Evolutionary conservation across 2,888 invertebrate genomes (phyloP), one percentile per base, ranked within the genome.

Genomic region (Ormyrus thymus): DNA sequence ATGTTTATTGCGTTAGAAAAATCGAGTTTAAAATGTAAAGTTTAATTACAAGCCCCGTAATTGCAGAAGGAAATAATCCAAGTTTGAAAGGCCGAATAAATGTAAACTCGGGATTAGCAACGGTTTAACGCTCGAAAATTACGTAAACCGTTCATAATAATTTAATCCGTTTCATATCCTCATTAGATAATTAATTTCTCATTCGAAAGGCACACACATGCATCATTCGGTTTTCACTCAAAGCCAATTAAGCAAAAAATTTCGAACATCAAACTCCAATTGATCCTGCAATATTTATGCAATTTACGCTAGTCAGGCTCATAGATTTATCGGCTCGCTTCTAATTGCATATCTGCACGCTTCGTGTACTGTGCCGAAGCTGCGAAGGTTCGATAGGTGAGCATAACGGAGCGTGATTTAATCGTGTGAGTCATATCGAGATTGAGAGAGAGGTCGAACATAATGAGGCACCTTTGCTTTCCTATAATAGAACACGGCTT

Each of bases 401-500:
- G 29, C 29, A 29, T 50, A 69, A 51, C 71, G 61, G 53, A 6
- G 56, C 58, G 59, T 51, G 59, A 71, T 62, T 69, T 69, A 76
- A 69, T 76, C 61, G 48, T 59, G 29, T 29, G 69, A 62, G 45
- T 76, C 69, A 56, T n/a, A 53, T 62, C 62, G 76, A 46, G 75
- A 66, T 75, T 55, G 70, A 50, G 29, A 29, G 59, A 48, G 75
- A 62, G 62, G 53, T 45, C 76, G 55, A 43, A 69, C 48, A 69
- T 69, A 76, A 69, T 76, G 75, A 76, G 68, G 46, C 48, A 55
- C 55, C 61, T 76, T 62, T 69, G 53, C 61, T 51, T 61, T 11
- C 76, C 62, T 62, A 62, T 69, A 69, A 69, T 76, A 62, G 76
- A 76, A 68, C 69, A 50, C 69, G 53, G 29, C 29, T 56, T 69